Evolutionary conservation across 2,797 vertebrate genomes (phyloP), one percentile per base, ranked within the genome.

Genomic region (Emydoidea blandingii): DNA sequence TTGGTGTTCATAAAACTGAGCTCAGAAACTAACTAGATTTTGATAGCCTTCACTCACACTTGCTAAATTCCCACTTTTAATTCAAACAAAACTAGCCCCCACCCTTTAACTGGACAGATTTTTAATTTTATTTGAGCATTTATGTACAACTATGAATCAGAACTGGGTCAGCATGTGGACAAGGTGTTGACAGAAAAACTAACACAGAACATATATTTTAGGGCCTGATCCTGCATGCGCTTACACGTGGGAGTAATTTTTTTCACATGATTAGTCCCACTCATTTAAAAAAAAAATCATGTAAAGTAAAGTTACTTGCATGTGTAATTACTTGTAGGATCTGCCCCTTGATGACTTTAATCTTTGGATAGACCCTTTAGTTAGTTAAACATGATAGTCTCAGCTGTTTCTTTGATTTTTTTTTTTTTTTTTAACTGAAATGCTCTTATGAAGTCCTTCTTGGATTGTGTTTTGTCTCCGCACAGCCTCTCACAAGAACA

Each of bases 401-500:
- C 79, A 15, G 12, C 18, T 87, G 15, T 76, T 23, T 12, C 86
- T 84, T 94, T 89, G 31, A 44, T 6, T 5, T 85, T 94, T 86
- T 44, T n/a, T n/a, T 57, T 37, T 53, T 88, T 44, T 57, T 53
- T 88, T 54, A 91, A 83, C 27, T 56, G 6, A 44, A 15, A 34
- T 52, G 34, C 29, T 5, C 19, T 93, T 37, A 14, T 89, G 68
- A 90, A 34, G 0, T 83, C 74, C 95, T 91, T 90, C 95, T 92
- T 90, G 1, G 83, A 76, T 89, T 37, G 21, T 47, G n/a, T 76
- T 88, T 27, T 50, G 27, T 79, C 57, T 96, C 93, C 96, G 47
- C 92, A 81, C 53, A 95, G 79, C 47, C 59, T 54, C 89, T 96
- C 96, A 81, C 5, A 95, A 89, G 94, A 98, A 76, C 81, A 74